These are phyloP conservation scores for Porites lutea DNA, from an alignment of 64 coral and sea anemone species.

Conservation along the genomic window DNA sequence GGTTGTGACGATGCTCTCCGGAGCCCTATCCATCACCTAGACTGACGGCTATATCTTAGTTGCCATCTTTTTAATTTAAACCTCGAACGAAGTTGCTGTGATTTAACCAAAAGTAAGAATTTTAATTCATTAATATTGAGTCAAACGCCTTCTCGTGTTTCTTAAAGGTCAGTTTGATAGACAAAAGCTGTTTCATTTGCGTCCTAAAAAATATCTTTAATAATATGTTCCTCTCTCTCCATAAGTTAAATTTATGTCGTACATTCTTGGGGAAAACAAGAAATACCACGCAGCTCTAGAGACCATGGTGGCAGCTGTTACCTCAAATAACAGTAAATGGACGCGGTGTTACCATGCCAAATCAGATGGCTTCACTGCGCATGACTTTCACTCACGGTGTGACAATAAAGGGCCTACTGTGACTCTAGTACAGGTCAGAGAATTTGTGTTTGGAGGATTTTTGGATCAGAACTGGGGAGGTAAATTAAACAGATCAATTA, in stretches of 20 bases:
- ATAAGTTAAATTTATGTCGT: conserved; percentile 34
- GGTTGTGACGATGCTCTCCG: no score
- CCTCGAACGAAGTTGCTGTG: no score
- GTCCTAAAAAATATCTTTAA: neutral
- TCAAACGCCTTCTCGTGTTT: neutral
- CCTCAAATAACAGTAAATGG: conserved; percentile 43
- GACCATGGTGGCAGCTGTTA: conserved; percentile 8
- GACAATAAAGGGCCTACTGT: conserved; percentile 46
- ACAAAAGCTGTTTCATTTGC: neutral
- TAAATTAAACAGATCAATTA: neutral
- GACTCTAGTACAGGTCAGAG: conserved; percentile 37
- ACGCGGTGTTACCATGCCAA: conserved; percentile 51
- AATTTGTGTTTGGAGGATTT: conserved; percentile 66
- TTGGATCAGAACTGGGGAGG: conserved; percentile 43
- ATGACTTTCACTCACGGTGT: conserved; percentile 32
- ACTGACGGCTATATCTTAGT: no score
- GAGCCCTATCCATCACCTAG: no score
- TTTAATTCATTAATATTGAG: no score
- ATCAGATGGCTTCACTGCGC: conserved; percentile 21
- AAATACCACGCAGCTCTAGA: conserved; percentile 50
- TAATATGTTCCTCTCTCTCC: neutral
- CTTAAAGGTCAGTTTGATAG: neutral
- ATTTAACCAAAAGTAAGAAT: no score
- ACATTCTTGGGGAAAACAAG: conserved; percentile 48
- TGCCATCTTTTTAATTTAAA: no score